Percentiles rank a stretch among this genome's conserved stretches.
phyloP scores from a whole-genome alignment of 2,888 invertebrate genomes.

The Phasia obesa region DNA sequence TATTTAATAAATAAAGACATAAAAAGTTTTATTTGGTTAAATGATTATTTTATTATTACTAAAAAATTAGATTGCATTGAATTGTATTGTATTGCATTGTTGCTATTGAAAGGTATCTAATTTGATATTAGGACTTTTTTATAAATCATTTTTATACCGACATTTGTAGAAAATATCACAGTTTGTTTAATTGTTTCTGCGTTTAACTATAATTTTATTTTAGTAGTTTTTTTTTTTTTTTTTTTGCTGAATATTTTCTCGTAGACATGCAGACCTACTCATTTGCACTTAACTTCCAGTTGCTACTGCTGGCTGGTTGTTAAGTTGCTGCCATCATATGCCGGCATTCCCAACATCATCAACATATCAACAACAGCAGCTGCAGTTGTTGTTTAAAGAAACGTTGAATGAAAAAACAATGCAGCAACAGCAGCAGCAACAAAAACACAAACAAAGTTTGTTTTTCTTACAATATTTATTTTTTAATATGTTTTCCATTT shows the following conservation, averaged over 20 bases:
- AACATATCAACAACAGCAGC: slow-evolving; percentile 58
- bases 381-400: slow-evolving; percentile 31
- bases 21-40: slow-evolving; percentile 6
- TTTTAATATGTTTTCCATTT: slow-evolving; percentile 58
- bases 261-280: slow-evolving; percentile 58
- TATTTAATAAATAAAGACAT: slow-evolving; percentile 43
- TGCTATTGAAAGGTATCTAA: slow-evolving; percentile 41
- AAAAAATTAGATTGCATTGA: background rate
- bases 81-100: too few species aligned
- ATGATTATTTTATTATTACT: slow-evolving; percentile 7
- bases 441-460: slow-evolving; percentile 39
- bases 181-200: slow-evolving; percentile 43
- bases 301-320: slow-evolving; percentile 54
- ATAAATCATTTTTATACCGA: slow-evolving; percentile 29
- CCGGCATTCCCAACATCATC: slow-evolving; percentile 65
- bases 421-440: slow-evolving; percentile 13
- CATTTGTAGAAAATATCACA: slow-evolving; percentile 31
- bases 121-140: slow-evolving; percentile 50
- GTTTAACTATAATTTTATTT: slow-evolving; percentile 46
- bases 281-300: slow-evolving; percentile 61
- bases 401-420: slow-evolving; percentile 41
- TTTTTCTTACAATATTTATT: slow-evolving; percentile 51
- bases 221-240: background rate
- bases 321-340: slow-evolving; percentile 46
- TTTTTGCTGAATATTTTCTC: slow-evolving; percentile 9